Percentiles rank a stretch among this genome's conserved stretches.
phyloP scores from a whole-genome alignment of 2,113 vertebrate species.

The Sylvilagus bachmani region DNA sequence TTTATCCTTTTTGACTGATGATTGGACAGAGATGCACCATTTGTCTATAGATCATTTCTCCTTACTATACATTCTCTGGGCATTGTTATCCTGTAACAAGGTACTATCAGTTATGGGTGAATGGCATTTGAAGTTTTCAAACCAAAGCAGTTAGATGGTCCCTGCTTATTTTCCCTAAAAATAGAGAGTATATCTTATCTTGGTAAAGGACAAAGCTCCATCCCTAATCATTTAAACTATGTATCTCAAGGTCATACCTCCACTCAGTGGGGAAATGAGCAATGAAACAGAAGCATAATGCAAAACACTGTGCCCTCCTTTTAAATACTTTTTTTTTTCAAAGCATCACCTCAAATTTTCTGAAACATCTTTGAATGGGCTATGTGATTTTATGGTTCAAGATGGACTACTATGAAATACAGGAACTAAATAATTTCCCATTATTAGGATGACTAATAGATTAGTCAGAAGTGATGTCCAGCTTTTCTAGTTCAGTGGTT shows the following conservation, averaged over 20 bases:
- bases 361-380: constrained; percentile 39
- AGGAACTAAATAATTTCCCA: constrained; percentile 50
- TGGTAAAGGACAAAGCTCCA: not conserved
- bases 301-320: not conserved
- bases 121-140: not conserved
- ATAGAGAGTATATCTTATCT: not conserved
- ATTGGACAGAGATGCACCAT: not conserved
- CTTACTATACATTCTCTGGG: not conserved
- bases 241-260: not conserved
- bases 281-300: not conserved
- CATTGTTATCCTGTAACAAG: not conserved
- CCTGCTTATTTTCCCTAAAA: not conserved
- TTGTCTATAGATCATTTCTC: not conserved
- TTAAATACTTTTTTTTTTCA: not conserved
- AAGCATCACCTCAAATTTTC: constrained; percentile 39
- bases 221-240: not conserved
- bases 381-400: constrained; percentile 63
- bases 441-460: constrained; percentile 55
- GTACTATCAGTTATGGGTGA: not conserved
- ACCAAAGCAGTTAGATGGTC: not conserved
- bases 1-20: not conserved
- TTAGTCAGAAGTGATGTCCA: constrained; percentile 60
- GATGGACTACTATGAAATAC: constrained; percentile 31
- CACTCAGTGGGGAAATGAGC: not conserved
- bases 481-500: not conserved